A percentile compares a stretch with the other conserved stretches of the same genome.
phyloP scores from a whole-genome alignment of 2,888 invertebrate species.

The Stratiomys singularior region DNA sequence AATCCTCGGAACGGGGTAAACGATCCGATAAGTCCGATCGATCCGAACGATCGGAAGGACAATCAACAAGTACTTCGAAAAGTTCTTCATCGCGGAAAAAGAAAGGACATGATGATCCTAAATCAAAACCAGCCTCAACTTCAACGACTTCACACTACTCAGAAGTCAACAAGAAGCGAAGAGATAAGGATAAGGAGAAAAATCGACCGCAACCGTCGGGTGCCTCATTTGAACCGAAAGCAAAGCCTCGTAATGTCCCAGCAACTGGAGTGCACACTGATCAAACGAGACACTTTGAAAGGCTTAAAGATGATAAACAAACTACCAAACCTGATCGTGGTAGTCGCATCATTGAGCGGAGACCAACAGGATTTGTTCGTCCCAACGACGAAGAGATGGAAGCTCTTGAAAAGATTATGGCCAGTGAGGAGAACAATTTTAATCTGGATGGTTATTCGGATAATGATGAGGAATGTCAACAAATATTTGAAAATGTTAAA shows the following conservation, averaged over 20 bases:
- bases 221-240: background rate
- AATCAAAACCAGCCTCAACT: constrained; percentile 33
- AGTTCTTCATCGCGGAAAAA: constrained; percentile 11
- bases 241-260: background rate
- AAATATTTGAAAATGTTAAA: constrained; percentile 36
- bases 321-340: background rate
- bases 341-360: constrained; percentile 29
- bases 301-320: constrained; percentile 33
- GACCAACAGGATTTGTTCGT: constrained; percentile 43
- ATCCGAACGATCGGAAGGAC: background rate
- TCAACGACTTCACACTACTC: constrained; percentile 40
- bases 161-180: constrained; percentile 35
- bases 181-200: constrained; percentile 16
- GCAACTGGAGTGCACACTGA: background rate
- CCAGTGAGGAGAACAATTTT: background rate
- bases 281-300: constrained; percentile 42
- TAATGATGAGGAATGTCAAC: constrained; percentile 52
- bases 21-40: background rate
- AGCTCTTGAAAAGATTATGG: constrained; percentile 7
- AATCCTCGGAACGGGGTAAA: constrained; percentile 29
- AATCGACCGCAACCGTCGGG: background rate
- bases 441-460: constrained; percentile 45
- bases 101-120: constrained; percentile 29
- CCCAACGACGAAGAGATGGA: constrained; percentile 42
- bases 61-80: background rate